Conservation (phyloP, 1,140 invertebrate species). For the Caenorhabditis tropicalis region DNA sequence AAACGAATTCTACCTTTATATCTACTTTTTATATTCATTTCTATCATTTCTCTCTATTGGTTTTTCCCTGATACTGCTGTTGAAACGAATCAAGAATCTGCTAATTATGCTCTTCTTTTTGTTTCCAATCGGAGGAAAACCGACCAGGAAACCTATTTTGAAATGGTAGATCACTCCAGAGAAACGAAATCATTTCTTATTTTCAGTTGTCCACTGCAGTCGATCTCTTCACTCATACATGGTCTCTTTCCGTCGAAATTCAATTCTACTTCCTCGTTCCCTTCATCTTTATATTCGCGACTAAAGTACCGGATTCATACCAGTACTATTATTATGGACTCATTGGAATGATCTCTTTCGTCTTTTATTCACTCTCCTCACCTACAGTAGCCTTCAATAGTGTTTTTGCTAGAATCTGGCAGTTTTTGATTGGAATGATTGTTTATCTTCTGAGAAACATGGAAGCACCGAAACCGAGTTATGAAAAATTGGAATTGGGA, state of each 20-base stretch:
- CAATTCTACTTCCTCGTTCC: slow-evolving; percentile 21
- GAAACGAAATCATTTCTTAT: too few species aligned
- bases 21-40: neutral
- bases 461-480: neutral
- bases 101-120: neutral
- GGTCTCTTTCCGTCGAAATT: slow-evolving; percentile 21
- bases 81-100: neutral
- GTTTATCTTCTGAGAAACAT: neutral
- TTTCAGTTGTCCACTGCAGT: slow-evolving; percentile 14
- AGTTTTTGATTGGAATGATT: neutral
- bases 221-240: slow-evolving; percentile 4
- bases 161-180: neutral
- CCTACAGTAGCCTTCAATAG: neutral
- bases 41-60: neutral
- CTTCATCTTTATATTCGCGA: neutral
- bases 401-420: slow-evolving; percentile 6
- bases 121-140: neutral
- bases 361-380: neutral
- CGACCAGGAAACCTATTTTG: slow-evolving; percentile 9
- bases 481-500: neutral
- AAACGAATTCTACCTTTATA: neutral
- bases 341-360: neutral
- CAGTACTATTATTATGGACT: neutral
- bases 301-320: neutral
- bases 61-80: neutral